These are phyloP conservation scores for Willisornis vidua DNA, from an alignment of 2,113 vertebrate species.

Conservation along the genomic window DNA sequence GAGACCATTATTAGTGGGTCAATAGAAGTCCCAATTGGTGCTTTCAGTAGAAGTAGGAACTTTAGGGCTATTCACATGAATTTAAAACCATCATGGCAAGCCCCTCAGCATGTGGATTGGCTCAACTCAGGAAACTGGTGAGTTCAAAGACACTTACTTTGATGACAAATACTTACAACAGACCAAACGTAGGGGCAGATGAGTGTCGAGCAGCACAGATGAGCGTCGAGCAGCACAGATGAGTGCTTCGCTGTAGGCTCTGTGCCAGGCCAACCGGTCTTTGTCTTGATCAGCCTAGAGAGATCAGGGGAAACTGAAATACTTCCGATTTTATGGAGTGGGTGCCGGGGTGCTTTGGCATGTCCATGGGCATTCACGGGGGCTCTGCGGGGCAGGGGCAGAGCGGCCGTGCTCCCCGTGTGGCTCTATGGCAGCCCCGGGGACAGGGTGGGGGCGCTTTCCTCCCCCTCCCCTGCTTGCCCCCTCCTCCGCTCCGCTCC, in stretches of 20 bases:
- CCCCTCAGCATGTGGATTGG: background rate
- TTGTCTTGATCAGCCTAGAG: background rate
- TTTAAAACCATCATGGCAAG: background rate
- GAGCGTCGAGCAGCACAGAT: background rate
- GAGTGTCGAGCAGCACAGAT: rapidly evolving
- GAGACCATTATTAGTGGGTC: rapidly evolving
- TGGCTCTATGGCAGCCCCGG: background rate
- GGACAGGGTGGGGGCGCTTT: background rate
- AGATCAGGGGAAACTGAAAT: rapidly evolving
- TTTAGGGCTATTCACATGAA: background rate
- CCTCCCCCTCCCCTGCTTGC: background rate
- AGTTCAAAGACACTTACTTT: background rate
- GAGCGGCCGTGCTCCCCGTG: background rate
- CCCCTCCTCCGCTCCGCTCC: background rate
- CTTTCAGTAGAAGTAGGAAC: background rate
- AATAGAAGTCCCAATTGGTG: rapidly evolving
- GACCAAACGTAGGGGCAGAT: rapidly evolving
- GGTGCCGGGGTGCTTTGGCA: background rate
- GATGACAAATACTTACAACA: background rate
- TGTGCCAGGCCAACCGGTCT: background rate
- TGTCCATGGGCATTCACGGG: rapidly evolving
- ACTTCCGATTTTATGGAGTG: rapidly evolving
- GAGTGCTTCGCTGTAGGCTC: rapidly evolving
- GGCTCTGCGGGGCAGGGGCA: too few relatives aligned
- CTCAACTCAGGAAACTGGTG: rapidly evolving